Conservation (phyloP, 2,888 invertebrate genomes). For the Scaptomyza polygonia region DNA sequence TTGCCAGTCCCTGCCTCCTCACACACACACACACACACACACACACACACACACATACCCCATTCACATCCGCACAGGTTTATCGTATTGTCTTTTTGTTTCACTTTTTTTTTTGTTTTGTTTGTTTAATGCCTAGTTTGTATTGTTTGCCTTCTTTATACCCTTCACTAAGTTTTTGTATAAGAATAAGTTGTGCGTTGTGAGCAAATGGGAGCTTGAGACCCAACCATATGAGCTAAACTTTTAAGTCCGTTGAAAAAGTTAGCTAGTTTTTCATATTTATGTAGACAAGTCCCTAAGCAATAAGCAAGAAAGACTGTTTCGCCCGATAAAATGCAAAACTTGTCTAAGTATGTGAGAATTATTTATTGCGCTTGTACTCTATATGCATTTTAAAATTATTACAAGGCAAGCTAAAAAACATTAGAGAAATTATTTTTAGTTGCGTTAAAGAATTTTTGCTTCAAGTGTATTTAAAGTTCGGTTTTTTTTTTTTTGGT, state of each 20-base stretch:
- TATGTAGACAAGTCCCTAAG: slow-evolving; percentile 1
- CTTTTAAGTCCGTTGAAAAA: slow-evolving; percentile 1
- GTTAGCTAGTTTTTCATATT: slow-evolving; percentile 6
- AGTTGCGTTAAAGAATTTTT: neutral
- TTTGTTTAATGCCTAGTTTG: slow-evolving; percentile 54
- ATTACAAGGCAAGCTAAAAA: neutral
- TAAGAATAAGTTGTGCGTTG: neutral
- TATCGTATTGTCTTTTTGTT: slow-evolving; percentile 61
- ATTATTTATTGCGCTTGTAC: neutral
- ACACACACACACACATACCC: slow-evolving; percentile 12
- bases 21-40: slow-evolving; percentile 13
- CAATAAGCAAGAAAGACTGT: slow-evolving; percentile 1
- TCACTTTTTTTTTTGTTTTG: slow-evolving; percentile 8
- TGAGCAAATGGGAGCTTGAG: neutral
- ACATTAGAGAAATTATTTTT: neutral
- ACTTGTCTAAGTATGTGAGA: neutral
- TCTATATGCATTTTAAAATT: neutral
- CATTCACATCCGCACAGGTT: slow-evolving; percentile 42
- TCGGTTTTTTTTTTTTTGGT: slow-evolving; percentile 17
- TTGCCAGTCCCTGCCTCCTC: slow-evolving; percentile 4
- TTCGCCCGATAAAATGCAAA: neutral
- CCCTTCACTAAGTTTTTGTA: slow-evolving; percentile 19
- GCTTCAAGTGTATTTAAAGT: slow-evolving; percentile 38
- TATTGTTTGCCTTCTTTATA: slow-evolving; percentile 36
- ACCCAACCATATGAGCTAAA: neutral